Evolutionary conservation across 2,888 invertebrate species (phyloP), one percentile per base, ranked within the genome.

Genomic region (Euspilapteryx auroguttella): DNA sequence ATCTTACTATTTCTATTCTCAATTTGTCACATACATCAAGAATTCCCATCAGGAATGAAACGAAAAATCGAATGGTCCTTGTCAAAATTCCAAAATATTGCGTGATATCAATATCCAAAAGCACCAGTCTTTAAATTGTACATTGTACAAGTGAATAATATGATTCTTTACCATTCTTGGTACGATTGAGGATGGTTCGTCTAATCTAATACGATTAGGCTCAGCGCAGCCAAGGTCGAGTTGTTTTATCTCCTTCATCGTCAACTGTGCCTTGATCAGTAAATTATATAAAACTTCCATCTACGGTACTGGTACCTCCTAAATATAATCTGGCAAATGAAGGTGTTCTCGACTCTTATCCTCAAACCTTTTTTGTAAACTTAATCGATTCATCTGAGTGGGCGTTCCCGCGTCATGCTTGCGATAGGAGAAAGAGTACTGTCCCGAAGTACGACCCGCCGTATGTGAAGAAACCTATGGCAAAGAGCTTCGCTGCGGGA

Each of bases 401-500:
- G 69, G 71, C 73, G 71, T 71, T 71, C 66, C 65, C 57, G 55
- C 73, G 69, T 68, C 73, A 63, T 73, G 73, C 73, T 61, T 63
- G 61, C 71, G 55, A 55, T 78, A 87, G 87, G 86, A 88, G 89
- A 82, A 91, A 90, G 82, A 89, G 89, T 57, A 88, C 90, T 42
- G 82, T 89, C 65, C 86, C 88, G 64, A 91, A 90, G 68, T 91
- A 89, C 68, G 91, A 93, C 66, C 88, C 88, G 47, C 89, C 90
- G 32, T 91, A 89, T 76, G 81, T 82, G 57, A 90, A 90, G 80
- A 90, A 90, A 59, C 88, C 89, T 27, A 82, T 85, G 43, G 81
- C 83, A 44, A 87, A 86, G 78, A 86, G 81, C 63, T 86, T 84
- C 61, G 79, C 79, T 21, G 78, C 76, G 8, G 80, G 80, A 4